Evolutionary conservation across 2,888 invertebrate species (phyloP).

Genomic region (Heliconius ismenius): DNA sequence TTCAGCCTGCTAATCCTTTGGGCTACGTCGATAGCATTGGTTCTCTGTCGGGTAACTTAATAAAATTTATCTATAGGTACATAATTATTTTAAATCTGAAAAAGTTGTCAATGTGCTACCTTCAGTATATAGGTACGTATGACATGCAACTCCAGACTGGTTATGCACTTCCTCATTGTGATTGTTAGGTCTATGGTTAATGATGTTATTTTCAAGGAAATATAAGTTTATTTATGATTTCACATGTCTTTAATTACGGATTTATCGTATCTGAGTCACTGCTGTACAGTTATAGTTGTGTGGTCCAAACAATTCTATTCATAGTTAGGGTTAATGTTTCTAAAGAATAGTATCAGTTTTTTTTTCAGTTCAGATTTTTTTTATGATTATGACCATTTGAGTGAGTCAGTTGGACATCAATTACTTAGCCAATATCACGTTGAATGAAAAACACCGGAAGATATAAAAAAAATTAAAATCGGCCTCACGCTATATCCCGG

Average conservation of each 20-base stretch:
- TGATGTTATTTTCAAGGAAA: slow-evolving; percentile 47
- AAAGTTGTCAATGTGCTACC: not conserved
- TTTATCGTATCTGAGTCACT: slow-evolving; percentile 37
- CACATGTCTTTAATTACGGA: slow-evolving; percentile 29
- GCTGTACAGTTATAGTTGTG: slow-evolving; percentile 25
- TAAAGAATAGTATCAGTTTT: not conserved
- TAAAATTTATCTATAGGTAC: not conserved
- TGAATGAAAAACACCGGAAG: too few relatives aligned
- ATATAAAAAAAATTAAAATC: too few relatives aligned
- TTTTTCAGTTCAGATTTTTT: not conserved
- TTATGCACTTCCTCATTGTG: not conserved
- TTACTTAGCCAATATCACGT: too few relatives aligned
- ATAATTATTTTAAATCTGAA: too few relatives aligned
- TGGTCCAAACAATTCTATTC: slow-evolving; percentile 43
- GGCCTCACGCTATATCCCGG: too few relatives aligned
- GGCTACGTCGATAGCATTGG: too few relatives aligned
- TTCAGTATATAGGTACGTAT: not conserved
- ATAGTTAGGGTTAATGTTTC: slow-evolving; percentile 48
- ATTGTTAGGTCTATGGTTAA: slow-evolving; percentile 21
- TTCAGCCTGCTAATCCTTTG: too few relatives aligned
- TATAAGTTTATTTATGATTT: slow-evolving; percentile 50
- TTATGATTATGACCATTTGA: not conserved
- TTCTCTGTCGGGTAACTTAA: too few relatives aligned
- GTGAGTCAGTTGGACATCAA: too few relatives aligned
- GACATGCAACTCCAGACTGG: not conserved